phyloP scores from a whole-genome alignment of 2,797 vertebrate species.

The Parotocinclus haroldoi region DNA sequence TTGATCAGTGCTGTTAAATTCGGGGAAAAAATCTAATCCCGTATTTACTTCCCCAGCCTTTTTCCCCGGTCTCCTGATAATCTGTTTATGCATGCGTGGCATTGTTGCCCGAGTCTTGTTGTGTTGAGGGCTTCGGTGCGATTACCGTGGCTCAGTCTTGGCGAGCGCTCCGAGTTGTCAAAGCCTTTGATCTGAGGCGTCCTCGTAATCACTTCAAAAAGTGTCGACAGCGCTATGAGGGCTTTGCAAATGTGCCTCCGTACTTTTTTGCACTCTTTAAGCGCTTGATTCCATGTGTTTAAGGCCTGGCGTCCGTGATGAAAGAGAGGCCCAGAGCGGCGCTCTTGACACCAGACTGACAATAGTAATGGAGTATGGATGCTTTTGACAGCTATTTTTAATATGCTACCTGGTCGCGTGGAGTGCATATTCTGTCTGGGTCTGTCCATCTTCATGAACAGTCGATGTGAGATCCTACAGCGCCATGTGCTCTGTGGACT shows the following conservation, averaged over 20 bases:
- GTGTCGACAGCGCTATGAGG: constrained; percentile 66
- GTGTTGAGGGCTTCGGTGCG: constrained; percentile 61
- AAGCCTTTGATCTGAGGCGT: constrained; percentile 75
- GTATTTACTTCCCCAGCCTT: constrained; percentile 33
- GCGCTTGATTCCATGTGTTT: constrained; percentile 32
- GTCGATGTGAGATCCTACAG: constrained; percentile 36
- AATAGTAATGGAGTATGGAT: constrained; percentile 22
- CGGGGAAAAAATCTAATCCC: constrained; percentile 40
- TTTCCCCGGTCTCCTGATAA: constrained; percentile 59
- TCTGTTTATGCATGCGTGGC: constrained; percentile 73
- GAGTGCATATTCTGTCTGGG: constrained; percentile 7
- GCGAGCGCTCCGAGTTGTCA: constrained; percentile 68
- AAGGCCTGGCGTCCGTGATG: constrained; percentile 38
- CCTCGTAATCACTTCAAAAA: constrained; percentile 72
- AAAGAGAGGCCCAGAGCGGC: constrained; percentile 18
- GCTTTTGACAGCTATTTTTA: constrained; percentile 53
- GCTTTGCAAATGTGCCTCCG: constrained; percentile 52
- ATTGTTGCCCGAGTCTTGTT: constrained; percentile 59
- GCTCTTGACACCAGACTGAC: constrained; percentile 11
- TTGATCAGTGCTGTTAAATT: constrained; percentile 40
- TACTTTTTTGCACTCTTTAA: constrained; percentile 46
- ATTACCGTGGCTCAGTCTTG: constrained; percentile 69
- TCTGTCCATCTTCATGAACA: constrained; percentile 30
- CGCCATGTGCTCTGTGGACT: constrained; percentile 40
- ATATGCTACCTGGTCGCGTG: constrained; percentile 50